These are phyloP conservation scores for Standfussiana lucernea DNA, from an alignment of 2,888 invertebrate species.

Conservation along the genomic window DNA sequence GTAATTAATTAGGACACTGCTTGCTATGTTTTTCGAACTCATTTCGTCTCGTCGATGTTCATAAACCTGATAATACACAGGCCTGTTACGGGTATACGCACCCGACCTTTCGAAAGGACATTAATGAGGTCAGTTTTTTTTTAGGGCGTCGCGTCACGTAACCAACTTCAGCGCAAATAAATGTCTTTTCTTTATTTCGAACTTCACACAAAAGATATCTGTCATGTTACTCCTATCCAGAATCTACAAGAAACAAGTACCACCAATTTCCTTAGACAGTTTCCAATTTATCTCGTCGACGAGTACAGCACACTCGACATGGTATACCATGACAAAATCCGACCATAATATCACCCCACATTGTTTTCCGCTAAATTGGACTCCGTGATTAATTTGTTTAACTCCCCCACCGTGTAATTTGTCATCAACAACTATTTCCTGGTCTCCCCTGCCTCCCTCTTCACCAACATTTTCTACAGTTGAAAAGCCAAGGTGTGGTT, in stretches of 20 bases:
- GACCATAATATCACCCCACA: conserved; percentile 81
- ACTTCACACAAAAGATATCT: neutral
- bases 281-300: conserved; percentile 55
- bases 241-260: neutral
- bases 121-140: too few species aligned
- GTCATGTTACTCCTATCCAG: neutral
- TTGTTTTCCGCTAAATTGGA: conserved; percentile 89
- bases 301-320: conserved; percentile 61
- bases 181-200: neutral
- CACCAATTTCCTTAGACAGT: conserved; percentile 39
- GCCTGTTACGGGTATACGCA: too few species aligned
- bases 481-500: conserved; percentile 31
- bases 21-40: too few species aligned
- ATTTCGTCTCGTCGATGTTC: too few species aligned
- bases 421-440: conserved; percentile 77
- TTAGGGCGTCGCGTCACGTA: too few species aligned
- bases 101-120: too few species aligned
- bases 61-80: too few species aligned
- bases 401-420: conserved; percentile 86
- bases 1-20: too few species aligned
- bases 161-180: neutral
- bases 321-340: conserved; percentile 78
- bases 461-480: conserved; percentile 21
- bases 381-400: conserved; percentile 88
- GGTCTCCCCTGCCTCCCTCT: conserved; percentile 66